These are phyloP conservation scores for Homarus gammarus DNA, from an alignment of 2,888 invertebrate genomes.

Conservation along the genomic window DNA sequence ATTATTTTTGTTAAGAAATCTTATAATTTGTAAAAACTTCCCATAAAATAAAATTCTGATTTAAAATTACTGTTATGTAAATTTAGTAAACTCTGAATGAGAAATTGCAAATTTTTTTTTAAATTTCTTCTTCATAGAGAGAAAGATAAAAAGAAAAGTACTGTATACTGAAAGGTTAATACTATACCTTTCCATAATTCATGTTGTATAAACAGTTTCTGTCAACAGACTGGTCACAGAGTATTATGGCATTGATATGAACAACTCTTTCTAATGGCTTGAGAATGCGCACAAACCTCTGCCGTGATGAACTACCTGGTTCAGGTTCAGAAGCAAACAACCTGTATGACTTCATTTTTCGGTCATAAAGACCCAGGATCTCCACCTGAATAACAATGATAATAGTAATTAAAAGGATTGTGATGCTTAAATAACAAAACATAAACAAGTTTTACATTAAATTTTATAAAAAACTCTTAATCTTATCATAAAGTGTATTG, in stretches of 20 bases:
- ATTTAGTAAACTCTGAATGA: too few relatives aligned
- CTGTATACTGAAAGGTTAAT: neutral
- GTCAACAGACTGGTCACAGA: constrained; percentile 91
- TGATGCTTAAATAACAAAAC: neutral
- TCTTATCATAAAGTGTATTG: too few relatives aligned
- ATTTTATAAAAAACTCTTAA: too few relatives aligned
- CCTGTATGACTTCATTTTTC: constrained; percentile 70
- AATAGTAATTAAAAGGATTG: neutral
- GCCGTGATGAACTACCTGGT: constrained; percentile 65
- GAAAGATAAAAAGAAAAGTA: too few relatives aligned
- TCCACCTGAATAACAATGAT: constrained; percentile 74
- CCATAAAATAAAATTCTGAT: too few relatives aligned
- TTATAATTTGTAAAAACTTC: too few relatives aligned
- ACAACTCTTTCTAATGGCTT: constrained; percentile 72
- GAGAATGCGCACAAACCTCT: constrained; percentile 73
- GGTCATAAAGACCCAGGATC: constrained; percentile 74
- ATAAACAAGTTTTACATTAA: too few relatives aligned
- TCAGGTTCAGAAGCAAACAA: constrained; percentile 74
- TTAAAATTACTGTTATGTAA: too few relatives aligned
- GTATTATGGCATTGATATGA: constrained; percentile 86
- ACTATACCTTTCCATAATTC: constrained; percentile 68
- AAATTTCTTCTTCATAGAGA: too few relatives aligned
- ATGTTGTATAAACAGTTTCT: constrained; percentile 82
- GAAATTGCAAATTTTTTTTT: too few relatives aligned
- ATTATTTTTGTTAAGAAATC: too few relatives aligned